Conservation (phyloP, 37 sponge, comb jelly and placozoan species). For the Tethya wilhelma region DNA sequence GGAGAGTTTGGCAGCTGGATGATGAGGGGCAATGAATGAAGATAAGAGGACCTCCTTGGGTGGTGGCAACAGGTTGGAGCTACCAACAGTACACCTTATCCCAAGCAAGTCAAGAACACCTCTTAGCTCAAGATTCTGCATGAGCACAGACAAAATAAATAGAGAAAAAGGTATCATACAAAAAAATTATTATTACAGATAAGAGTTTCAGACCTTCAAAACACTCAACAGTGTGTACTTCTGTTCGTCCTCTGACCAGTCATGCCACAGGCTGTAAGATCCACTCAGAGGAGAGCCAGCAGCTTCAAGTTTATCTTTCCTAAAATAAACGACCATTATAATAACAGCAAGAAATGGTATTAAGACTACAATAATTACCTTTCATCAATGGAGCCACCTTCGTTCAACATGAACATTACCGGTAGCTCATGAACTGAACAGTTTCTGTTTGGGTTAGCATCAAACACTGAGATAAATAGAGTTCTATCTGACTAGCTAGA, state of each 20-base stretch:
- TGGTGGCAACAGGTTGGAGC: slow-evolving; percentile 56
- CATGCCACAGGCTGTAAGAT: slow-evolving; percentile 18
- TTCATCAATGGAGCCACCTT: slow-evolving; percentile 8
- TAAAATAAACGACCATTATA: background rate
- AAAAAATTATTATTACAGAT: background rate
- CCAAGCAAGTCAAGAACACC: slow-evolving; percentile 80
- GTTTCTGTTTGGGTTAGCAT: background rate
- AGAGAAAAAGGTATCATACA: background rate
- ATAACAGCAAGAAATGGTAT: background rate
- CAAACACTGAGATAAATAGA: too few relatives aligned
- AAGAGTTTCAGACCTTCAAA: slow-evolving; percentile 11
- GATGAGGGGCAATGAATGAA: slow-evolving; percentile 42
- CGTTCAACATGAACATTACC: slow-evolving; percentile 65
- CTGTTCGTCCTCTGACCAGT: slow-evolving; percentile 55
- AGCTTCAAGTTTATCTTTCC: slow-evolving; percentile 32
- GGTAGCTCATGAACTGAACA: slow-evolving; percentile 68
- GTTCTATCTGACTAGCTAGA: too few relatives aligned
- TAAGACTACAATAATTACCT: background rate
- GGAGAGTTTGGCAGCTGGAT: slow-evolving; percentile 55
- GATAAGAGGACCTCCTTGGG: slow-evolving; percentile 37
- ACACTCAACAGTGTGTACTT: background rate
- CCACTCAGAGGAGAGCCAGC: slow-evolving; percentile 22
- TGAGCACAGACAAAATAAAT: too few relatives aligned
- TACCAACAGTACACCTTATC: slow-evolving; percentile 68
- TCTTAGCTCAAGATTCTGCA: slow-evolving; percentile 47